Evolutionary conservation across 2,797 vertebrate genomes (phyloP).

Genomic region (Liparis tanakae): DNA sequence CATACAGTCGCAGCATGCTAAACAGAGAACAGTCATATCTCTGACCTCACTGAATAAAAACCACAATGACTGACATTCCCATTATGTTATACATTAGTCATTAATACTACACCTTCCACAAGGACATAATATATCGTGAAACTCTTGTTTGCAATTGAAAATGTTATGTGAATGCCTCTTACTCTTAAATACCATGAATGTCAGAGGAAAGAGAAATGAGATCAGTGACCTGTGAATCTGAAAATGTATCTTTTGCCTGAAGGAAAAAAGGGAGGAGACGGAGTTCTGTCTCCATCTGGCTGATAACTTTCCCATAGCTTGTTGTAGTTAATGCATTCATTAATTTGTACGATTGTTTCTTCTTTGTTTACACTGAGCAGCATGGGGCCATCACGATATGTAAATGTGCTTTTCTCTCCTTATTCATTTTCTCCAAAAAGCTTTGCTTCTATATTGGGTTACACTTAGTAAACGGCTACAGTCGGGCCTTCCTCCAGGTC

Average conservation of each 20-base stretch:
- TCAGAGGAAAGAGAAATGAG: slow-evolving; percentile 23
- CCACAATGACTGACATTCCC: slow-evolving; percentile 10
- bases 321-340: neutral
- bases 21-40: neutral
- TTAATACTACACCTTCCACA: slow-evolving; percentile 14
- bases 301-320: slow-evolving; percentile 5
- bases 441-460: neutral
- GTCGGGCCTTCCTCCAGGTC: too few relatives aligned
- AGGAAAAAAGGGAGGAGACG: slow-evolving; percentile 4
- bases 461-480: neutral
- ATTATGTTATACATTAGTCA: slow-evolving; percentile 12
- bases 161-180: neutral
- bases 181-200: slow-evolving; percentile 31
- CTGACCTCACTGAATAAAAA: slow-evolving; percentile 9
- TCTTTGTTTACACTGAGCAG: neutral
- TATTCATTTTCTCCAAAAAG: neutral
- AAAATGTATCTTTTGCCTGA: slow-evolving; percentile 27
- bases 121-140: slow-evolving; percentile 12
- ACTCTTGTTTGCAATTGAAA: neutral
- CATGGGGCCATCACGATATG: neutral
- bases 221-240: slow-evolving; percentile 19
- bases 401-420: neutral
- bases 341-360: neutral
- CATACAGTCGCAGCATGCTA: neutral
- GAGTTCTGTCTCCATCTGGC: neutral